Evolutionary conservation across 2,113 vertebrate genomes (phyloP).

Genomic region (Rhodinocichla rosea): DNA sequence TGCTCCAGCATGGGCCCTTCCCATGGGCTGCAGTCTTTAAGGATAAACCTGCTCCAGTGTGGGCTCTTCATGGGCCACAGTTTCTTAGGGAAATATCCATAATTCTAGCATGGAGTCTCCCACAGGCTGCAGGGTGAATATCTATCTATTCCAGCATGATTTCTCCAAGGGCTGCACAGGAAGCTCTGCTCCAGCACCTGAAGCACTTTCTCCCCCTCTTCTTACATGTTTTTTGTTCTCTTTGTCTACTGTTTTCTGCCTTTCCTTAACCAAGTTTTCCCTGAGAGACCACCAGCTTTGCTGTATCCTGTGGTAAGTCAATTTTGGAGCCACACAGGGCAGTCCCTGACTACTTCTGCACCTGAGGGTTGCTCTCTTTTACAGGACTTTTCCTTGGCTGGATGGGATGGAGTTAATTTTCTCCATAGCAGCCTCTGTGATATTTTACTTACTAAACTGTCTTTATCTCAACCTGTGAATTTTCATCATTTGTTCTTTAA

Average conservation of each 20-base stretch:
- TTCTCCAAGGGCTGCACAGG: neutral
- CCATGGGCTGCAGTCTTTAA: neutral
- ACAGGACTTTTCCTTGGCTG: neutral
- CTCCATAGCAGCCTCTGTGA: neutral
- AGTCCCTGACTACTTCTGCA: neutral
- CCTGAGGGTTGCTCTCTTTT: neutral
- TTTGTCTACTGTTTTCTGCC: fast-evolving
- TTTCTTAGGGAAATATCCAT: neutral
- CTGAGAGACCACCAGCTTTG: neutral
- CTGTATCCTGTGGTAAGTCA: neutral
- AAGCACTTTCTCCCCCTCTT: neutral
- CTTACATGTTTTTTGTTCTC: neutral
- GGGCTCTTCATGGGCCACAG: neutral
- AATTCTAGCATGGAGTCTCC: neutral
- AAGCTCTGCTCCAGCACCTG: neutral
- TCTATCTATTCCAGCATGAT: neutral
- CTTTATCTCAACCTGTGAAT: neutral
- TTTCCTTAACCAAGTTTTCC: neutral
- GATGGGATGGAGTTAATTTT: neutral
- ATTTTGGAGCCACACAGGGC: neutral
- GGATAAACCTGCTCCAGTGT: neutral
- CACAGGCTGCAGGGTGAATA: neutral
- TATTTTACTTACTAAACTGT: neutral
- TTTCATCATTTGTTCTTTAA: neutral
- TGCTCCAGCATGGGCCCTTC: neutral